phyloP scores from a whole-genome alignment of 2,888 invertebrate genomes.

The Limnephilus lunatus region DNA sequence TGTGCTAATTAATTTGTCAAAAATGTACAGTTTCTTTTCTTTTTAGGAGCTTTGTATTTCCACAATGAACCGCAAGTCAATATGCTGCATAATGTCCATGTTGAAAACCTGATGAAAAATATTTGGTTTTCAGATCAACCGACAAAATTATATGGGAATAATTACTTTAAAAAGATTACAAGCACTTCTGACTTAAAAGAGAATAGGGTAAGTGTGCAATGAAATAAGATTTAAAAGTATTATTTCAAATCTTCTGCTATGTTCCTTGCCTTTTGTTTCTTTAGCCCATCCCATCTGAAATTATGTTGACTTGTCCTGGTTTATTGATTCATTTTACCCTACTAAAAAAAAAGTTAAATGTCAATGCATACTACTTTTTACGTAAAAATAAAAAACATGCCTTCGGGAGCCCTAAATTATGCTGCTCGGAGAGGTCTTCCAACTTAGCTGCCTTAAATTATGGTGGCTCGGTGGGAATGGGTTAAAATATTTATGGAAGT shows the following conservation, averaged over 20 bases:
- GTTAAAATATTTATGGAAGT: too few species aligned
- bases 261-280: slow-evolving; percentile 59
- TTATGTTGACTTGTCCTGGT: too few species aligned
- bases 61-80: slow-evolving; percentile 71
- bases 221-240: not conserved
- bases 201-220: slow-evolving; percentile 29
- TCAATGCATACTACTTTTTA: too few species aligned
- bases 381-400: too few species aligned
- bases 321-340: too few species aligned
- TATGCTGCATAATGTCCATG: slow-evolving; percentile 71
- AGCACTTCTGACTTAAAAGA: not conserved
- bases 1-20: not conserved
- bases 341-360: too few species aligned
- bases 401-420: too few species aligned
- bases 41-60: slow-evolving; percentile 73
- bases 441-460: too few species aligned
- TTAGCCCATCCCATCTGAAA: too few species aligned
- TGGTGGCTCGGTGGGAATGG: too few species aligned
- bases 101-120: slow-evolving; percentile 70
- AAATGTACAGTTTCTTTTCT: not conserved
- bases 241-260: not conserved
- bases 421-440: too few species aligned
- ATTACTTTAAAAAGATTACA: slow-evolving; percentile 49
- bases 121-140: slow-evolving; percentile 75
- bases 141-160: slow-evolving; percentile 58